Evolutionary conservation across 2,113 vertebrate genomes (phyloP).

Genomic region (Pseudopipra pipra): DNA sequence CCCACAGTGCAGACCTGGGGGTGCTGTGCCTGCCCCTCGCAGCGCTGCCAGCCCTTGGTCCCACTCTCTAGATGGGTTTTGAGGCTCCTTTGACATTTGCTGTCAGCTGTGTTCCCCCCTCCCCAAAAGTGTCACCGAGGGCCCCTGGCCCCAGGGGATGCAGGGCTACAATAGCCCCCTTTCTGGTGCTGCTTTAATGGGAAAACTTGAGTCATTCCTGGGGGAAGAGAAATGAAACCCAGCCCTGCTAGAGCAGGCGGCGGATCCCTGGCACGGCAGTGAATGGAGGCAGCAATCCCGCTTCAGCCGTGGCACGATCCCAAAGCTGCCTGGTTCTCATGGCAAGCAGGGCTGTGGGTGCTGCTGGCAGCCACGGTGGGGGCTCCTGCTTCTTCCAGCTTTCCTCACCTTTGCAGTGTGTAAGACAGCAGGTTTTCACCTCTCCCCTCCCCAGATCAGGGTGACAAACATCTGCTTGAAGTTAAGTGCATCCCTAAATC

Average conservation of each 20-base stretch:
- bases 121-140: neutral
- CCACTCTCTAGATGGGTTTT: accelerated
- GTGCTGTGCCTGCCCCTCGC: neutral
- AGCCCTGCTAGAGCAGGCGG: neutral
- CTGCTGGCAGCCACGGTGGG: accelerated
- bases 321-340: neutral
- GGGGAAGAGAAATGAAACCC: neutral
- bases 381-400: neutral
- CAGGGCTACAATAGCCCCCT: neutral
- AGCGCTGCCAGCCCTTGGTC: accelerated
- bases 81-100: neutral
- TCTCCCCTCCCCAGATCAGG: neutral
- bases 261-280: neutral
- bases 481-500: neutral
- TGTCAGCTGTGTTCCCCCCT: neutral
- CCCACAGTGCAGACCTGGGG: accelerated
- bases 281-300: neutral
- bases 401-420: accelerated
- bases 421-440: accelerated
- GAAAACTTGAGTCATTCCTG: constrained; percentile 3
- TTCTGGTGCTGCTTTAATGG: neutral
- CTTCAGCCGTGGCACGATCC: neutral
- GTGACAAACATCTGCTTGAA: neutral
- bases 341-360: neutral
- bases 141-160: neutral